Evolutionary conservation across 2,113 vertebrate genomes (phyloP).

Genomic region (Dipodomys ordii): DNA sequence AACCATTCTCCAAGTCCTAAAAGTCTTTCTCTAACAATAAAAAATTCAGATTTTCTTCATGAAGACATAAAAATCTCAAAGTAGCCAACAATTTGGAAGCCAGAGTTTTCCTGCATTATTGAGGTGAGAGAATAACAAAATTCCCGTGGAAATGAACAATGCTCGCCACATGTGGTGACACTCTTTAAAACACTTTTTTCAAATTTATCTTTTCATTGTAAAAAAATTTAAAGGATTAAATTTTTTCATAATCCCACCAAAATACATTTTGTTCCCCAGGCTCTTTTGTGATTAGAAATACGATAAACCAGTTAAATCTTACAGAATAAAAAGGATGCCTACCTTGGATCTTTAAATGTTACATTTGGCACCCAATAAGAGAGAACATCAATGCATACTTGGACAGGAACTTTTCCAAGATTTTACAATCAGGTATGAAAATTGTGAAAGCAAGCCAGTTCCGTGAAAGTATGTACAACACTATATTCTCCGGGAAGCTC

Average conservation of each 20-base stretch:
- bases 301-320: neutral
- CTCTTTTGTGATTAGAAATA: slow-evolving; percentile 1
- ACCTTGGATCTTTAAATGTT: slow-evolving; percentile 36
- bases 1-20: neutral
- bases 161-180: neutral
- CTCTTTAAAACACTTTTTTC: neutral
- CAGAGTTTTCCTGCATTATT: neutral
- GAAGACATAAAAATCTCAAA: neutral
- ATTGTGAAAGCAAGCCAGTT: neutral
- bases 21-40: neutral
- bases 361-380: neutral
- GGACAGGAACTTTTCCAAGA: neutral
- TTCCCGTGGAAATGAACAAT: neutral
- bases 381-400: slow-evolving; percentile 6
- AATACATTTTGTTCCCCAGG: neutral
- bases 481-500: neutral
- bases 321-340: slow-evolving; percentile 21
- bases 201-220: neutral
- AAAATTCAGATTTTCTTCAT: neutral
- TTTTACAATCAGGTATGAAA: neutral
- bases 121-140: neutral
- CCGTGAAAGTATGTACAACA: fast-evolving
- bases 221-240: neutral
- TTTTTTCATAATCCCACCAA: neutral
- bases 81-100: neutral